A percentile compares a stretch with the other conserved stretches of the same genome.
These are phyloP conservation scores for Polylopha cassiicola DNA, from an alignment of 2,888 invertebrate genomes.

Conservation along the genomic window DNA sequence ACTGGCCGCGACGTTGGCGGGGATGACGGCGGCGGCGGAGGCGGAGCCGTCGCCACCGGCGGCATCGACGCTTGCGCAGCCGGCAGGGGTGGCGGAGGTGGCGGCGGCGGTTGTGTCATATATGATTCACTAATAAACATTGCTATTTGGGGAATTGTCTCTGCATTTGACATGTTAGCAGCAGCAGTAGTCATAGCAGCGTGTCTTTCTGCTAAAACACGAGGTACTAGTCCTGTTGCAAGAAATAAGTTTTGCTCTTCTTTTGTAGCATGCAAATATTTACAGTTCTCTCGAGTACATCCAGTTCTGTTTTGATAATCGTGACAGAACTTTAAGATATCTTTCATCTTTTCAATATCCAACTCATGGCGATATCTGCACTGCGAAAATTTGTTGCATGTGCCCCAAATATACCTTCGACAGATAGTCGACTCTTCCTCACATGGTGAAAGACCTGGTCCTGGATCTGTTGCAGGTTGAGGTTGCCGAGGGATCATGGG, in stretches of 20 bases:
- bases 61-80: slow-evolving; percentile 33
- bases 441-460: slow-evolving; percentile 29
- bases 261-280: slow-evolving; percentile 51
- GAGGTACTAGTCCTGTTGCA: slow-evolving; percentile 46
- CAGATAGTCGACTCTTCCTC: slow-evolving; percentile 44
- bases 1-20: slow-evolving; percentile 32
- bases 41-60: slow-evolving; percentile 24
- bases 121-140: slow-evolving; percentile 31
- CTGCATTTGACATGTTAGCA: slow-evolving; percentile 21
- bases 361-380: slow-evolving; percentile 55
- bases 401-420: slow-evolving; percentile 60
- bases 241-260: slow-evolving; percentile 55
- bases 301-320: slow-evolving; percentile 58
- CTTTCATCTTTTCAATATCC: slow-evolving; percentile 53
- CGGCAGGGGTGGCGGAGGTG: slow-evolving; percentile 34
- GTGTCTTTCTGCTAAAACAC: slow-evolving; percentile 50
- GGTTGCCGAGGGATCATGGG: slow-evolving; percentile 25
- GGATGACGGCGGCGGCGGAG: slow-evolving; percentile 28
- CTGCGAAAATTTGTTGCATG: slow-evolving; percentile 47
- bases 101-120: slow-evolving; percentile 32
- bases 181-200: slow-evolving; percentile 36
- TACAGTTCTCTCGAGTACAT: slow-evolving; percentile 52
- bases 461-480: slow-evolving; percentile 35
- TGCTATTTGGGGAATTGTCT: slow-evolving; percentile 36
- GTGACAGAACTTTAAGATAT: slow-evolving; percentile 58